A percentile compares a stretch with the other conserved stretches of the same genome.
Conservation (phyloP, 1,140 invertebrate species). For the Araneus ventricosus region DNA sequence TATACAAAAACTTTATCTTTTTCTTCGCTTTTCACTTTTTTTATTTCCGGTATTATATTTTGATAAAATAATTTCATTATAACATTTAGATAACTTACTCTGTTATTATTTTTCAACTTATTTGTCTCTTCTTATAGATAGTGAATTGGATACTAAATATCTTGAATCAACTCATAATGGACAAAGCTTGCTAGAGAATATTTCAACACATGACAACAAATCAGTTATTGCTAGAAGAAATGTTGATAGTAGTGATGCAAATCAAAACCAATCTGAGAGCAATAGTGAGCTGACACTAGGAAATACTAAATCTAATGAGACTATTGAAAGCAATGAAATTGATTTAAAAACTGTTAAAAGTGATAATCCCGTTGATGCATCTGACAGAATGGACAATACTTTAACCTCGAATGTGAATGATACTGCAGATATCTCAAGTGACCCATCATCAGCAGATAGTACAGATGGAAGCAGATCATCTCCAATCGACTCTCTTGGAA, state of each 20-base stretch:
- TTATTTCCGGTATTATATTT: too few species aligned
- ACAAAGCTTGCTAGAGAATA: neutral
- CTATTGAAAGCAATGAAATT: neutral
- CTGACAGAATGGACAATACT: conserved; percentile 16
- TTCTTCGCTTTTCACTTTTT: too few species aligned
- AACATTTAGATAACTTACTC: too few species aligned
- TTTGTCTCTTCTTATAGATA: neutral
- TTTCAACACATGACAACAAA: neutral
- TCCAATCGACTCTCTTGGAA: conserved; percentile 65
- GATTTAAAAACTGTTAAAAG: conserved; percentile 15
- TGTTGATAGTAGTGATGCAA: neutral
- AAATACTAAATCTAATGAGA: neutral
- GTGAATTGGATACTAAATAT: neutral
- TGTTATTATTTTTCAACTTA: neutral
- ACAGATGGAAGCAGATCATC: conserved; percentile 62
- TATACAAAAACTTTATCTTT: too few species aligned
- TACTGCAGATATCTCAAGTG: neutral
- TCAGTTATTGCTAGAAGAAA: neutral
- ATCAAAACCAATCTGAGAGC: neutral
- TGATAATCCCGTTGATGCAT: neutral
- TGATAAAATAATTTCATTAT: too few species aligned
- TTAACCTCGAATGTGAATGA: neutral
- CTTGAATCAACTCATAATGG: neutral
- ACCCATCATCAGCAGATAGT: conserved; percentile 44
- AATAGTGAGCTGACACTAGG: neutral